Conservation (phyloP, 2,113 vertebrate genomes). For the Eudyptes chrysolophus region DNA sequence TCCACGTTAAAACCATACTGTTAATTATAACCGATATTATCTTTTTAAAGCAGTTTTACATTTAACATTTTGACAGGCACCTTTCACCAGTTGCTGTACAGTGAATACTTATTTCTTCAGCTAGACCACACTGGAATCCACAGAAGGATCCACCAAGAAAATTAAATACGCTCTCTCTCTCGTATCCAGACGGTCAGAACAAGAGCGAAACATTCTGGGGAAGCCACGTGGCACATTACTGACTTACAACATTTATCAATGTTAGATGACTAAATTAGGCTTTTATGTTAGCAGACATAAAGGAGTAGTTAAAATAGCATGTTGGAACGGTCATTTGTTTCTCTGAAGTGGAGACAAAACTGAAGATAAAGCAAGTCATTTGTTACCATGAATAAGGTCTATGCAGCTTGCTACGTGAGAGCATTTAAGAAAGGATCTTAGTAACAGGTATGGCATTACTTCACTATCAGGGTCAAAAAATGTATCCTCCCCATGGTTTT, state of each 20-base stretch:
- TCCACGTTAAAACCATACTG: not conserved
- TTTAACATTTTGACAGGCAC: not conserved
- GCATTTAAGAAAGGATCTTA: not conserved
- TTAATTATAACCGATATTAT: fast-evolving
- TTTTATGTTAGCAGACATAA: not conserved
- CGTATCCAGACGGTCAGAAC: not conserved
- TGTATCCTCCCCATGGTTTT: not conserved
- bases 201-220: not conserved
- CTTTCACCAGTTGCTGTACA: not conserved
- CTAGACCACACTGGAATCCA: not conserved
- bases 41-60: not conserved
- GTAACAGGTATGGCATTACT: not conserved
- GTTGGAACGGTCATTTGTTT: not conserved
- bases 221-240: not conserved
- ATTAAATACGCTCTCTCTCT: not conserved
- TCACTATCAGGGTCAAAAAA: not conserved
- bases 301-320: not conserved
- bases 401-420: not conserved
- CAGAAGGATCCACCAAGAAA: not conserved
- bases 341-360: not conserved
- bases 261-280: not conserved
- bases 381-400: not conserved
- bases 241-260: not conserved
- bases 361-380: not conserved
- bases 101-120: not conserved